Evolutionary conservation across 2,888 invertebrate species (phyloP).

Genomic region (Amphipoea oculea): DNA sequence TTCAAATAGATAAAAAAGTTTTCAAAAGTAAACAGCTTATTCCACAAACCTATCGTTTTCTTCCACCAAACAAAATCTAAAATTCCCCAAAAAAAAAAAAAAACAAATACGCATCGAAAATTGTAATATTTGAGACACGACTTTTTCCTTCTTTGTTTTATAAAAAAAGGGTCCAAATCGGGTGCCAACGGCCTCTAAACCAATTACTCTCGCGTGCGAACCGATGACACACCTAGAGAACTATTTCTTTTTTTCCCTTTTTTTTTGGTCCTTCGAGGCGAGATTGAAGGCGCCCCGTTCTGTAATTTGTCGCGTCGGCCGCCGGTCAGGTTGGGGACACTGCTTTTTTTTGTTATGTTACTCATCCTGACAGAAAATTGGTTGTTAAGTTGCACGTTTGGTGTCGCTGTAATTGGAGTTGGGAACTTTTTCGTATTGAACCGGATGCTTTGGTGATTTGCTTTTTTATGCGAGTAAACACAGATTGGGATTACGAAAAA

Average conservation of each 20-base stretch:
- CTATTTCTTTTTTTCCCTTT: conserved; percentile 73
- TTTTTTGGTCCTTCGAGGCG: conserved; percentile 74
- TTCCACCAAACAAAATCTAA: conserved; percentile 32
- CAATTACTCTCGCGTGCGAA: conserved; percentile 79
- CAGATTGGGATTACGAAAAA: neutral
- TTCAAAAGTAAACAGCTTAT: neutral
- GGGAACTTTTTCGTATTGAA: conserved; percentile 49
- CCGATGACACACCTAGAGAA: conserved; percentile 83
- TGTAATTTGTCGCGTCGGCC: conserved; percentile 84
- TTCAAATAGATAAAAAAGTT: neutral
- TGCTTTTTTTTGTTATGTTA: conserved; percentile 70
- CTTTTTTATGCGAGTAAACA: conserved; percentile 26
- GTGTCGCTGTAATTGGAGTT: conserved; percentile 65
- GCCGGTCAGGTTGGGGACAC: conserved; percentile 70
- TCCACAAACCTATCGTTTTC: conserved; percentile 9
- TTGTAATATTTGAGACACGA: conserved; percentile 46
- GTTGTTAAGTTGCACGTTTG: conserved; percentile 69
- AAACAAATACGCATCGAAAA: conserved; percentile 40
- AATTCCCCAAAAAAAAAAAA: conserved; percentile 31
- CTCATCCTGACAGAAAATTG: conserved; percentile 75
- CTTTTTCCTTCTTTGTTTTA: conserved; percentile 66
- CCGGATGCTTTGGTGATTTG: conserved; percentile 48
- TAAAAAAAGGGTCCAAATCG: conserved; percentile 69
- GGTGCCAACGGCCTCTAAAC: conserved; percentile 73
- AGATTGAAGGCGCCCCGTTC: conserved; percentile 81